Percentiles rank a stretch among this genome's conserved stretches.
Conservation (phyloP, 2,113 vertebrate genomes). For the Empidonax traillii region DNA sequence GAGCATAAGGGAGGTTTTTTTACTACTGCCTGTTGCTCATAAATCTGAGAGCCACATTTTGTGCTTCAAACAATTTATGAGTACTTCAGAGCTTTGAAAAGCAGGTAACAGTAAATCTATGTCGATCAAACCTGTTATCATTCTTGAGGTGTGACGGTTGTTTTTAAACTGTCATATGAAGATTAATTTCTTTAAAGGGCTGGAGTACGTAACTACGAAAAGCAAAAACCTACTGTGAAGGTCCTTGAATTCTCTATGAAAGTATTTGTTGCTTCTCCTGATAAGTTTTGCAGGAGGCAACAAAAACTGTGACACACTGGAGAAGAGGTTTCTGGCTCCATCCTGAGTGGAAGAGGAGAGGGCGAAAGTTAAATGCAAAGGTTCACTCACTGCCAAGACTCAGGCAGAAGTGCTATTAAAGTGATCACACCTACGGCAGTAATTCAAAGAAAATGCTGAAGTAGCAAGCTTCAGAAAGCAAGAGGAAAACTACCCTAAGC, state of each 20-base stretch:
- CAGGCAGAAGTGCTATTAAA: neutral
- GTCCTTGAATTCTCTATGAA: neutral
- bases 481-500: neutral
- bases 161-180: neutral
- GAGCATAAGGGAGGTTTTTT: neutral
- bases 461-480: neutral
- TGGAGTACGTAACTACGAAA: neutral
- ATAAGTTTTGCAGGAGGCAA: neutral
- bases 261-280: neutral
- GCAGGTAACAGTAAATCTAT: neutral
- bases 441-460: neutral
- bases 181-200: neutral
- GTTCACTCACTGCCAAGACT: neutral
- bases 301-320: rapidly evolving
- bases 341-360: neutral
- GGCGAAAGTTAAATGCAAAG: neutral
- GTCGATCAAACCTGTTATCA: neutral
- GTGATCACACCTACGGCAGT: neutral
- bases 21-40: neutral
- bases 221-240: neutral
- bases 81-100: neutral
- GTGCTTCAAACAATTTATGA: neutral
- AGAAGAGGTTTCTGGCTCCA: neutral
- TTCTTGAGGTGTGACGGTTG: neutral
- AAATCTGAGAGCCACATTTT: neutral